Conservation (phyloP, 2,797 vertebrate genomes). For the Mareca strepera region DNA sequence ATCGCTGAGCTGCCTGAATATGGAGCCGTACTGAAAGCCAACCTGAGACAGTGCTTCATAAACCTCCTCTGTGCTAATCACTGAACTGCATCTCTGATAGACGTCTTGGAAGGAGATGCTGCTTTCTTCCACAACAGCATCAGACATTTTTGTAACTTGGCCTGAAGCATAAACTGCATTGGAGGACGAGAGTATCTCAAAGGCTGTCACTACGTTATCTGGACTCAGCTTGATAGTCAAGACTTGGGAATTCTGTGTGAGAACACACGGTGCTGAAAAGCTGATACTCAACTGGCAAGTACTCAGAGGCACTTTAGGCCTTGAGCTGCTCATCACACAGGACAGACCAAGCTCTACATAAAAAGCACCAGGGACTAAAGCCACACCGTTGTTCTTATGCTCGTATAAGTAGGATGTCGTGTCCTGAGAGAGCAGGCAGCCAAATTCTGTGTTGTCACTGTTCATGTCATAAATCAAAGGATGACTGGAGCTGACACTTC, state of each 20-base stretch:
- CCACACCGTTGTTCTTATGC: slow-evolving; percentile 82
- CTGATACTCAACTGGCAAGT: slow-evolving; percentile 77
- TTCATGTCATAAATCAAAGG: slow-evolving; percentile 68
- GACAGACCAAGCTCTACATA: slow-evolving; percentile 86
- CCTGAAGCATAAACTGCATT: slow-evolving; percentile 80
- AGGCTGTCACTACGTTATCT: slow-evolving; percentile 58
- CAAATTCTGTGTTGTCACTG: slow-evolving; percentile 62
- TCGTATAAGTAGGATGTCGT: slow-evolving; percentile 81
- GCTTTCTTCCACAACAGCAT: slow-evolving; percentile 75
- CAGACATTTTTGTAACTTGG: slow-evolving; percentile 54
- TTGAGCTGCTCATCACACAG: slow-evolving; percentile 76
- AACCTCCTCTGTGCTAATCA: slow-evolving; percentile 75
- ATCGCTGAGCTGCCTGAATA: slow-evolving; percentile 81
- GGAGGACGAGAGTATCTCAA: slow-evolving; percentile 81
- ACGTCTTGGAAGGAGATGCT: slow-evolving; percentile 75
- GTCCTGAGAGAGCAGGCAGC: slow-evolving; percentile 76
- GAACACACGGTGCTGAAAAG: slow-evolving; percentile 82
- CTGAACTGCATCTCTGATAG: slow-evolving; percentile 77
- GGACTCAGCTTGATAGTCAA: slow-evolving; percentile 79
- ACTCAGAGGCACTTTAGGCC: slow-evolving; percentile 77
- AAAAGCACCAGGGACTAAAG: slow-evolving; percentile 85
- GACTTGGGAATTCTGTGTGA: slow-evolving; percentile 74
- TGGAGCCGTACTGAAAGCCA: slow-evolving; percentile 86
- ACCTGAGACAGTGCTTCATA: slow-evolving; percentile 79
- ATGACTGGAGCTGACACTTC: slow-evolving; percentile 37